A percentile compares a stretch with the other conserved stretches of the same genome.
Conservation (phyloP, 2,797 vertebrate species). For the Harpagifer antarcticus region DNA sequence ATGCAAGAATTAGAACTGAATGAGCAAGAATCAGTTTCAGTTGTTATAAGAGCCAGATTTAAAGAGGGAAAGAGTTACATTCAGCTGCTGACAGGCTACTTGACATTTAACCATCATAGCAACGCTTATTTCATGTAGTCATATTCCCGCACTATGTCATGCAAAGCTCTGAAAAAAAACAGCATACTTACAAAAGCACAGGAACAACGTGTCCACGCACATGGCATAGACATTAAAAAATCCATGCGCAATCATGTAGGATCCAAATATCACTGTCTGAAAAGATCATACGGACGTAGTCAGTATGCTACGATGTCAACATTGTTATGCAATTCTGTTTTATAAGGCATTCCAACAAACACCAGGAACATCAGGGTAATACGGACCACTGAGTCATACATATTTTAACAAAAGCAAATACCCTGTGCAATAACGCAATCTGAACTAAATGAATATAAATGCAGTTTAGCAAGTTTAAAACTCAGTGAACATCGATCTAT, state of each 20-base stretch:
- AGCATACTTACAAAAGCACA: conserved; percentile 97
- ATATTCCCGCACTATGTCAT: neutral
- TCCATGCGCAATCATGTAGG: conserved; percentile 94
- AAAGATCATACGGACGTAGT: conserved; percentile 52
- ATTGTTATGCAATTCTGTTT: neutral
- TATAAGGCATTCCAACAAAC: neutral
- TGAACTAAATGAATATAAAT: neutral
- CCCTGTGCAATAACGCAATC: neutral
- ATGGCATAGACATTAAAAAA: conserved; percentile 98
- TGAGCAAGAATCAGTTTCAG: conserved; percentile 16
- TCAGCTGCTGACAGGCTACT: conserved; percentile 4
- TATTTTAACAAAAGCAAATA: conserved; percentile 4
- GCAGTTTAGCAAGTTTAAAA: neutral
- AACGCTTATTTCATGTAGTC: neutral
- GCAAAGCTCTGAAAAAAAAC: neutral
- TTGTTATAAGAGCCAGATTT: neutral
- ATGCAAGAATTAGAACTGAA: conserved; percentile 42
- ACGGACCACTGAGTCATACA: neutral
- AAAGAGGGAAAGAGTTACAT: conserved; percentile 19
- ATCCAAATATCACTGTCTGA: conserved; percentile 93
- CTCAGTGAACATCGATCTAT: neutral
- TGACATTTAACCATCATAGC: neutral
- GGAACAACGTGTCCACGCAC: conserved; percentile 97
- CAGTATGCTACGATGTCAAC: neutral
- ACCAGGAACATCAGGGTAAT: neutral